phyloP scores from a whole-genome alignment of 1,140 invertebrate species.

The Pogonus chalceus region DNA sequence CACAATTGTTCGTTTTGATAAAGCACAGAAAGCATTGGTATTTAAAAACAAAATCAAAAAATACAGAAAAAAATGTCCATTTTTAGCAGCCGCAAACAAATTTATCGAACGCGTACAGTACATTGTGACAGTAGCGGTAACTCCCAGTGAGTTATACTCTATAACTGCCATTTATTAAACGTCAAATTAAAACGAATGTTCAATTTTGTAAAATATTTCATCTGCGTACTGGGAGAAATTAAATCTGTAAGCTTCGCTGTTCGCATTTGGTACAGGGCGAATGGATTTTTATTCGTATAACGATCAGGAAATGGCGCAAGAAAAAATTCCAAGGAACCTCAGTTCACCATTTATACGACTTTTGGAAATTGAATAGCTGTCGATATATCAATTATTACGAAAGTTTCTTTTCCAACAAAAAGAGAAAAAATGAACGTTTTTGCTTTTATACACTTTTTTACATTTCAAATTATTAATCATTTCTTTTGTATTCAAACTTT shows the following conservation, averaged over 20 bases:
- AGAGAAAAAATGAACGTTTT: background rate
- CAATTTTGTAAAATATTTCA: slow-evolving; percentile 2
- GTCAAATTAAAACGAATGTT: slow-evolving; percentile 7
- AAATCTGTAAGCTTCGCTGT: background rate
- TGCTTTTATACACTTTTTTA: too few relatives aligned
- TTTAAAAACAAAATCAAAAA: too few relatives aligned
- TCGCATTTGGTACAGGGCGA: background rate
- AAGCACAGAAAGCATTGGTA: too few relatives aligned
- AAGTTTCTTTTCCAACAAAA: background rate
- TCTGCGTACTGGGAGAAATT: slow-evolving; percentile 3
- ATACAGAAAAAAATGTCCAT: too few relatives aligned
- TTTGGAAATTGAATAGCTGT: slow-evolving; percentile 3
- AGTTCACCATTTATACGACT: slow-evolving; percentile 1
- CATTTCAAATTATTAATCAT: too few relatives aligned
- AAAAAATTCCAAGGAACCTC: background rate
- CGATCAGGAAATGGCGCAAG: background rate
- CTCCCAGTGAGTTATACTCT: slow-evolving; percentile 2
- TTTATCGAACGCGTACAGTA: background rate
- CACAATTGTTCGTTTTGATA: too few relatives aligned
- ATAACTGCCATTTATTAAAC: slow-evolving; percentile 5
- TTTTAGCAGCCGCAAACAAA: background rate
- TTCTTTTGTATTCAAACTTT: too few relatives aligned
- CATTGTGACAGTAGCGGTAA: background rate
- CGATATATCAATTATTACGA: slow-evolving; percentile 2
- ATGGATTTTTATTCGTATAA: background rate